Evolutionary conservation across 2,888 invertebrate species (phyloP), one percentile per base, ranked within the genome.

Genomic region (Epirrhoe tristata): DNA sequence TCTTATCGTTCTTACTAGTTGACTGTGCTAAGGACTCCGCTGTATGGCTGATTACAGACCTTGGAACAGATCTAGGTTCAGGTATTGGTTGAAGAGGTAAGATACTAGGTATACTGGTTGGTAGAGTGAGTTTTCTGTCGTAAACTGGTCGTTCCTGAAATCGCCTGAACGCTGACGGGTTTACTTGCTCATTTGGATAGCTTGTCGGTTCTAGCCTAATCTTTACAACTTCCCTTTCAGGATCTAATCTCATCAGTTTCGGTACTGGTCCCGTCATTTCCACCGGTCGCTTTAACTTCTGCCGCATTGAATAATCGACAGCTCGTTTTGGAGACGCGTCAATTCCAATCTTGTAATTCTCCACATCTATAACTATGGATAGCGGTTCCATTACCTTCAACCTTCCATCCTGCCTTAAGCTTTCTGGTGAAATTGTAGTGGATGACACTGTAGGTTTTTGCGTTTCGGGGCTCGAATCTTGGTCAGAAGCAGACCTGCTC

Each of bases 401-500:
- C 58, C 81, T 84, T 63, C 85, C 68, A 34, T 91, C 91, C 72
- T 89, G 89, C 71, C 85, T 87, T 12, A 87, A 77, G 1, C 79
- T 86, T 77, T 93, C 93, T 17, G 89, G 93, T 0, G 92, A 90
- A 81, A 93, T 94, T 1, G 94, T 94, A 0, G 94, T 94, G n/a
- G 94, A 93, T 0, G 94, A 94, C 0, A 94, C 93, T 2, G 93
- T 93, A 0, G 90, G 87, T 72, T 91, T 94, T 67, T 94, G 94
- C 5, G 92, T 88, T 83, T 91, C 90, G 1, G 94, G 93, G 67
- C 94, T 94, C 0, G 93, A 90, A 70, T 94, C 94, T 77, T 93
- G 93, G 32, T 93, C 93, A 17, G 94, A 94, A 0, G 94, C 94
- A 10, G 95, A 94, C 66, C 94, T 89, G 71, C 95, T 95, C 0